Percentiles rank a stretch among this genome's conserved stretches.
These are phyloP conservation scores for Scelioninae gen. 2 DNA, from an alignment of 2,888 invertebrate species.

Conservation along the genomic window DNA sequence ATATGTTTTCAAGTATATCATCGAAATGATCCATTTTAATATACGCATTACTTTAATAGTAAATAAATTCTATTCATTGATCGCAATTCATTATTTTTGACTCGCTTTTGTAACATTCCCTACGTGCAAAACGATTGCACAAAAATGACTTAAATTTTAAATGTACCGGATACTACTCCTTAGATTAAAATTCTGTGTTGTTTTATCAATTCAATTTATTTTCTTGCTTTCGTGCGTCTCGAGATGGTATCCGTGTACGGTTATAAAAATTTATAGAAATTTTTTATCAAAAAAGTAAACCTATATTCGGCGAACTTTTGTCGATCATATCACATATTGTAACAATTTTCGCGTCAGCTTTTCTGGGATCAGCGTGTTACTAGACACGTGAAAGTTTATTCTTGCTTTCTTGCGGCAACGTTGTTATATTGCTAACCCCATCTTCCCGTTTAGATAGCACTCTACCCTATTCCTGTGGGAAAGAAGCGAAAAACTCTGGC, in stretches of 20 bases:
- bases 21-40: too few relatives aligned
- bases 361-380: constrained; percentile 50
- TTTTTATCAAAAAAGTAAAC: constrained; percentile 31
- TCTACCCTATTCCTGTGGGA: constrained; percentile 65
- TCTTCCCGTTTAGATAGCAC: constrained; percentile 58
- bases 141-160: too few relatives aligned
- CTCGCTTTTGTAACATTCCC: too few relatives aligned
- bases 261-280: constrained; percentile 32
- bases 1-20: too few relatives aligned
- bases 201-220: background rate
- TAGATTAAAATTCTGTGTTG: too few relatives aligned
- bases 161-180: too few relatives aligned
- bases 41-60: too few relatives aligned
- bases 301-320: constrained; percentile 41
- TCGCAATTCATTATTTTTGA: too few relatives aligned
- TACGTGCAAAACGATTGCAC: too few relatives aligned
- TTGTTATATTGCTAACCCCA: constrained; percentile 59
- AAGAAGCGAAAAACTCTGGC: constrained; percentile 72
- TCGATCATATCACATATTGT: constrained; percentile 47
- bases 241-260: constrained; percentile 10
- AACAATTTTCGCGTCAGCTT: constrained; percentile 48
- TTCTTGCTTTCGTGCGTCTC: too few relatives aligned
- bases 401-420: constrained; percentile 51
- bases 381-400: constrained; percentile 54
- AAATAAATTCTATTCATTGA: too few relatives aligned